Percentiles rank a stretch among this genome's conserved stretches.
These are phyloP conservation scores for Hypsibius dujardini DNA, from an alignment of 1,140 invertebrate species.

Conservation along the genomic window DNA sequence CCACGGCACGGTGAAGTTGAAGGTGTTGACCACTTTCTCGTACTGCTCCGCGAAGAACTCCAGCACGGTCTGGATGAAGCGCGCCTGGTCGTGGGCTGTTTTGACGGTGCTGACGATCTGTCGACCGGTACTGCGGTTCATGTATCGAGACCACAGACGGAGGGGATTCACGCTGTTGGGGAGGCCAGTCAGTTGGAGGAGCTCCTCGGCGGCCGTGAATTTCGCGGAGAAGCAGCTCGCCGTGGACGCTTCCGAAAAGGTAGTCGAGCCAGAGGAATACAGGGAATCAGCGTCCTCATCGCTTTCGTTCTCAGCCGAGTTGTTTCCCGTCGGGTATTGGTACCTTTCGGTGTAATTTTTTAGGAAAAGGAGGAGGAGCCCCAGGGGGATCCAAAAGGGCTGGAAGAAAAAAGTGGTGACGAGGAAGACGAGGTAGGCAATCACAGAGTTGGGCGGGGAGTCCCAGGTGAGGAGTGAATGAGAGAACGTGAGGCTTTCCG, in stretches of 20 bases:
- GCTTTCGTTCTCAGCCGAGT: conserved; percentile 20
- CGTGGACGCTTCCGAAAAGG: conserved; percentile 2
- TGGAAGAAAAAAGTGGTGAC: conserved; percentile 62
- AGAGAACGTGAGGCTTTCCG: conserved; percentile 71
- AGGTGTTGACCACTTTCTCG: conserved; percentile 77
- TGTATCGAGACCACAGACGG: conserved; percentile 14
- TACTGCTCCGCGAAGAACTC: conserved; percentile 75
- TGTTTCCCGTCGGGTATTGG: background rate
- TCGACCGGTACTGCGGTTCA: conserved; percentile 23
- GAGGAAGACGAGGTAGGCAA: conserved; percentile 67
- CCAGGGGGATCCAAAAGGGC: conserved; percentile 65
- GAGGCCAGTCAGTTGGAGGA: conserved; percentile 16
- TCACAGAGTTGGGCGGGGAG: conserved; percentile 59
- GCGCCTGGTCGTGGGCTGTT: conserved; percentile 80
- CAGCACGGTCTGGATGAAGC: conserved; percentile 72
- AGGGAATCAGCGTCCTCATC: conserved; percentile 24
- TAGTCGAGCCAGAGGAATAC: background rate
- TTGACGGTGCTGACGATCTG: conserved; percentile 85
- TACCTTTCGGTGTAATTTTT: conserved; percentile 37
- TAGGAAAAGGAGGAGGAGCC: conserved; percentile 53
- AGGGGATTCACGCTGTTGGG: background rate
- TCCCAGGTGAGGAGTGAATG: conserved; percentile 97
- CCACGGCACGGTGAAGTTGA: conserved; percentile 93
- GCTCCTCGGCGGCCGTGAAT: background rate
- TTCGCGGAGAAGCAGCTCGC: background rate